Evolutionary conservation across 2,797 vertebrate species (phyloP).

Genomic region (Sebastes jordani): DNA sequence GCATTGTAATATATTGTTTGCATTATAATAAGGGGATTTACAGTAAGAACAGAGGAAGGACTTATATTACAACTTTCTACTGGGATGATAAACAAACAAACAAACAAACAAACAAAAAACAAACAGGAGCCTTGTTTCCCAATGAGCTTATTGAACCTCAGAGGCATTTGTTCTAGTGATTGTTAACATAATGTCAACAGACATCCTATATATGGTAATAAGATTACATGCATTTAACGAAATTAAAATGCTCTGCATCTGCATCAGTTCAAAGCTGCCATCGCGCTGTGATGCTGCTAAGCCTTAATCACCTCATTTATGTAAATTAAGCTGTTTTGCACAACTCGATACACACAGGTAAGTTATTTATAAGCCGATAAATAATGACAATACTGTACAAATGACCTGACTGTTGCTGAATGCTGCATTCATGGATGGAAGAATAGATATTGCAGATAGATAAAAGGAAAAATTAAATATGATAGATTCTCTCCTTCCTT

Average conservation of each 20-base stretch:
- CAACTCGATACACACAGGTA: neutral
- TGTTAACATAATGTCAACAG: conserved; percentile 21
- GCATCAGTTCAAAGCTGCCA: neutral
- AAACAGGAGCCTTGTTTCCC: conserved; percentile 1
- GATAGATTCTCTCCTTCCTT: neutral
- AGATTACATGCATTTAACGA: conserved; percentile 14
- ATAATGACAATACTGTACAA: neutral
- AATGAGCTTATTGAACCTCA: neutral
- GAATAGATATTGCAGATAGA: neutral
- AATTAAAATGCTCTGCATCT: conserved; percentile 24
- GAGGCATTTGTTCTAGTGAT: conserved; percentile 14
- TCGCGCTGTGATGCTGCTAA: conserved; percentile 10
- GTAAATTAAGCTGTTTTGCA: neutral
- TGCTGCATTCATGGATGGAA: neutral
- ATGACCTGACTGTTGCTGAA: neutral
- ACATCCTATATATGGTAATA: conserved; percentile 18
- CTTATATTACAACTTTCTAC: neutral
- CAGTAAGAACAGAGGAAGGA: neutral
- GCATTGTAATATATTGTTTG: neutral
- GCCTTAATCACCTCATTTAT: neutral
- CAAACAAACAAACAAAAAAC: neutral
- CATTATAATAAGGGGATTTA: conserved; percentile 28
- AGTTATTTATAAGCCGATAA: neutral
- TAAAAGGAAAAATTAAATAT: neutral
- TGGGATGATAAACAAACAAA: neutral